Evolutionary conservation across 2,113 vertebrate species (phyloP), one percentile per base, ranked within the genome.

Genomic region (Corythornis vintsioides): DNA sequence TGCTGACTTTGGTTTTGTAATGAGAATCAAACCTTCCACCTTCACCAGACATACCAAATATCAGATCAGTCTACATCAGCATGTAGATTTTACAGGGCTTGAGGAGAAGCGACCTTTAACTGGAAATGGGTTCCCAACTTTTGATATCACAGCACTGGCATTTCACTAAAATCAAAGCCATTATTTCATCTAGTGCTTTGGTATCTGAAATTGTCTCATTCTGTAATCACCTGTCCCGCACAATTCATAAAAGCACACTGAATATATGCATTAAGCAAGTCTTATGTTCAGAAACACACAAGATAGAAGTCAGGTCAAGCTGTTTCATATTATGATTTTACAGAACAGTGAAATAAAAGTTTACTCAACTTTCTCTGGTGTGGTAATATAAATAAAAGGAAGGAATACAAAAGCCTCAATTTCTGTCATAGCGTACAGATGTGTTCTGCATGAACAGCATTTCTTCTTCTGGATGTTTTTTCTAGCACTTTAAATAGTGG

Each of bases 51-150:
- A 59, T 18, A 86, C 43, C 38, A 86, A 88, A 74, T 71, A 73
- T 94, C 9, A 5, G 40, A 83, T 90, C 86, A 88, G 67, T 90
- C 92, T 70, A 48, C 33, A 77, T 64, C 60, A 81, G 20, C 56
- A 80, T 78, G 88, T 67, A 88, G 84, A 94, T 90, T 94, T 93
- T 91, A 60, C 70, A 82, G 11, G 3, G 2, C 72, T 69, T 91
- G 70, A 92, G 45, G 25, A 85, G 60, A 95, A 76, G 38, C 40
- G 35, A 94, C 90, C 79, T 95, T 95, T 95, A 86, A 81, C 43
- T 22, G 80, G 69, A 91, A 93, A 90, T n/a, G n/a, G 20, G 5
- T 83, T 91, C 69, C 92, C 75, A 81, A 83, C 79, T 90, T 90
- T 35, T 94, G 64, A 69, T 86, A 48, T 88, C 8, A 2, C 82